Conservation (phyloP, 2,888 invertebrate genomes). For the Trisateles emortualis region DNA sequence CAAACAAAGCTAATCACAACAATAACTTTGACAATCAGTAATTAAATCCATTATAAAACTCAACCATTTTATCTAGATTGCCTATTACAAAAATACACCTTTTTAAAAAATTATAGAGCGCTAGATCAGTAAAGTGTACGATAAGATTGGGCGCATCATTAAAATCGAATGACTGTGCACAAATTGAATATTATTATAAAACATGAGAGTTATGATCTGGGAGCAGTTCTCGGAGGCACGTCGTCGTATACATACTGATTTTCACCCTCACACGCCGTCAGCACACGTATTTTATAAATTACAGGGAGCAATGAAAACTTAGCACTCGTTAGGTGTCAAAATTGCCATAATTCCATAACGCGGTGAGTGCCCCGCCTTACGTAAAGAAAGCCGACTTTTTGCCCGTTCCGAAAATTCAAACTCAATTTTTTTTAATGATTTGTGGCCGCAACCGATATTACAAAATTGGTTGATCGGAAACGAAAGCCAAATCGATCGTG, state of each 20-base stretch:
- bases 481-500: slow-evolving; percentile 75
- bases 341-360: slow-evolving; percentile 84
- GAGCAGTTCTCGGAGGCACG: slow-evolving; percentile 62
- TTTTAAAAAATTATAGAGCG: slow-evolving; percentile 75
- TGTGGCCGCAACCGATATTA: slow-evolving; percentile 80
- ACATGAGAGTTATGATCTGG: slow-evolving; percentile 75
- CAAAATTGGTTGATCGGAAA: slow-evolving; percentile 82
- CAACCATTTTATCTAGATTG: slow-evolving; percentile 22
- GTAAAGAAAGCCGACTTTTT: slow-evolving; percentile 83
- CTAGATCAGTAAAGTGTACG: slow-evolving; percentile 60
- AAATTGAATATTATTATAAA: slow-evolving; percentile 76
- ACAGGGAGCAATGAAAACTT: slow-evolving; percentile 78
- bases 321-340: slow-evolving; percentile 86
- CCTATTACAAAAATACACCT: slow-evolving; percentile 45
- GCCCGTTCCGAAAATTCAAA: slow-evolving; percentile 71
- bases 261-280: slow-evolving; percentile 56
- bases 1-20: neutral
- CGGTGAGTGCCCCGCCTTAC: slow-evolving; percentile 74
- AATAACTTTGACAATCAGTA: slow-evolving; percentile 1
- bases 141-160: slow-evolving; percentile 74
- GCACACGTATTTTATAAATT: slow-evolving; percentile 76
- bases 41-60: slow-evolving; percentile 7
- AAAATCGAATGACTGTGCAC: slow-evolving; percentile 78
- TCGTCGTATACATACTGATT: slow-evolving; percentile 65
- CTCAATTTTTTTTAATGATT: slow-evolving; percentile 83